These are phyloP conservation scores for Delphinus delphis DNA, from an alignment of 2,113 vertebrate species.

Conservation along the genomic window DNA sequence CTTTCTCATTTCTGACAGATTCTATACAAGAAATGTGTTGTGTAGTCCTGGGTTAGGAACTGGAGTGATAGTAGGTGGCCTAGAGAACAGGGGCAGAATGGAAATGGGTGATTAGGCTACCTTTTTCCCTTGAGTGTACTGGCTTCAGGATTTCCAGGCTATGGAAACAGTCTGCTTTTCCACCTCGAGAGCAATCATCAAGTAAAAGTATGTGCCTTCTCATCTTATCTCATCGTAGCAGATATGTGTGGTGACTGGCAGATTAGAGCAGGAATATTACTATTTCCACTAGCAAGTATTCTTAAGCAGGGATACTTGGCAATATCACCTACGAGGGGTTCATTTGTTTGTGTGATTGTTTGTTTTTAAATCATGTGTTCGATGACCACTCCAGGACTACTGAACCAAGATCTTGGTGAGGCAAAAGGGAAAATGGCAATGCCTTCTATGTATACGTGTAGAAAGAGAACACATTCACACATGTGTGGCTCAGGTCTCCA, in stretches of 20 bases:
- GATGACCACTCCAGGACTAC: not conserved
- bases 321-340: not conserved
- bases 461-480: not conserved
- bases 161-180: not conserved
- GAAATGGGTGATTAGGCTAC: not conserved
- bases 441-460: no score
- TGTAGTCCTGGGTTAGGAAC: not conserved
- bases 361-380: not conserved
- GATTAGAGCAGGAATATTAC: not conserved
- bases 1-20: not conserved
- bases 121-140: not conserved
- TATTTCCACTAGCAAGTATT: not conserved
- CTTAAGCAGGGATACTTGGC: not conserved
- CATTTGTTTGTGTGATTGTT: not conserved
- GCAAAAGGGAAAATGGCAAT: not conserved
- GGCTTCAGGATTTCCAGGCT: not conserved
- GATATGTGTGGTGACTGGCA: not conserved
- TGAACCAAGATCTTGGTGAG: not conserved
- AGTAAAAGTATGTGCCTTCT: not conserved
- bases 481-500: not conserved
- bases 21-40: not conserved
- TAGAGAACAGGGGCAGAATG: not conserved
- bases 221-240: not conserved
- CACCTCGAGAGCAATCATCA: not conserved
- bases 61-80: not conserved